Evolutionary conservation across 1,140 invertebrate genomes (phyloP).

Genomic region (Apocrypta bakeri): DNA sequence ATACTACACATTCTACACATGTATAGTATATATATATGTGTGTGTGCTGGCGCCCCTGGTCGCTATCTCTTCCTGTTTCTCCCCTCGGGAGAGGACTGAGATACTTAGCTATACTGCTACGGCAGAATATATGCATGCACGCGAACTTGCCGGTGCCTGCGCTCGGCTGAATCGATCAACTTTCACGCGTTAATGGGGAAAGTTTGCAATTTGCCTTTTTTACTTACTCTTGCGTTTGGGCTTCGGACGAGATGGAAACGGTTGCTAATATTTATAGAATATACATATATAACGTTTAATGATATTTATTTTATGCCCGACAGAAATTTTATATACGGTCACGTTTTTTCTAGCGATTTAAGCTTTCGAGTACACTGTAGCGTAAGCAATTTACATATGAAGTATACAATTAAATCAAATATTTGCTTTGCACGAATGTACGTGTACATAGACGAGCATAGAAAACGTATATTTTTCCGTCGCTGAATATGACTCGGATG

Average conservation of each 20-base stretch:
- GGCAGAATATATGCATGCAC: neutral
- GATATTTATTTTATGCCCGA: too few relatives aligned
- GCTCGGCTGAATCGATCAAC: neutral
- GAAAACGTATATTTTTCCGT: too few relatives aligned
- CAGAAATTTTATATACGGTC: too few relatives aligned
- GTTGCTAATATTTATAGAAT: too few relatives aligned
- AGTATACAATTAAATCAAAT: neutral
- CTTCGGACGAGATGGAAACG: too few relatives aligned
- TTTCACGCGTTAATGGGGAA: slow-evolving; percentile 27
- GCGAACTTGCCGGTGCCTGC: neutral
- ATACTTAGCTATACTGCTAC: neutral
- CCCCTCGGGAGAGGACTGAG: neutral
- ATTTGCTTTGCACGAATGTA: neutral
- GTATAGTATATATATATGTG: too few relatives aligned
- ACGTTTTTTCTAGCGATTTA: too few relatives aligned
- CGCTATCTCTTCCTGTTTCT: neutral
- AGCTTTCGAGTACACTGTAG: too few relatives aligned
- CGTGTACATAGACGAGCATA: too few relatives aligned
- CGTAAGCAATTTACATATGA: neutral
- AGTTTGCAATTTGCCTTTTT: slow-evolving; percentile 18
- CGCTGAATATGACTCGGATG: too few relatives aligned
- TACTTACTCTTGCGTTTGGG: neutral
- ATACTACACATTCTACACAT: neutral
- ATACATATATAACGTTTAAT: too few relatives aligned
- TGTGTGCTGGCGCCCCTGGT: neutral